Percentiles rank a stretch among this genome's conserved stretches.
Conservation (phyloP, 1,140 invertebrate species). For the Trypoxylus dichotomus region DNA sequence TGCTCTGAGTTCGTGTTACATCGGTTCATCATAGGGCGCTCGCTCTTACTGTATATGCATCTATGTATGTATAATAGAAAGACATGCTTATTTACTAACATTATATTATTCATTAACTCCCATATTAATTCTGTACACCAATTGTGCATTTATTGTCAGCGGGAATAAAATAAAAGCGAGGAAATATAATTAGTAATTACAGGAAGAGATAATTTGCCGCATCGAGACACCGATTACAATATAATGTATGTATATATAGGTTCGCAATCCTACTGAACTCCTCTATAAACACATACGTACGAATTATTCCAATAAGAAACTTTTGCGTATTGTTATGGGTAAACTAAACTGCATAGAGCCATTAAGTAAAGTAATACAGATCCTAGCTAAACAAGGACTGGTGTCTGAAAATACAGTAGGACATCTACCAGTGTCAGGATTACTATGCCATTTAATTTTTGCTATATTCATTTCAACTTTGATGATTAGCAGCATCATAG, state of each 20-base stretch:
- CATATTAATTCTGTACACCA: too few species aligned
- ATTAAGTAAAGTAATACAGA: neutral
- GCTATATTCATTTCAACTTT: neutral
- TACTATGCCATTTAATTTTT: neutral
- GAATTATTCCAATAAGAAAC: neutral
- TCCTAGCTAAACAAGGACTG: neutral
- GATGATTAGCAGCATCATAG: neutral
- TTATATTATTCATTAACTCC: too few species aligned
- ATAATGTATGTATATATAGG: neutral
- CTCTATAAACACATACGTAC: neutral
- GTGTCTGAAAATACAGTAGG: neutral
- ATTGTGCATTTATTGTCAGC: too few species aligned
- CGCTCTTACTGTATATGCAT: too few species aligned
- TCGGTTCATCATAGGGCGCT: too few species aligned
- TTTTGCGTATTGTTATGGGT: neutral
- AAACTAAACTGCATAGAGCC: neutral
- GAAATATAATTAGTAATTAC: too few species aligned
- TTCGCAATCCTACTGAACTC: neutral
- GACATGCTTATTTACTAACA: too few species aligned
- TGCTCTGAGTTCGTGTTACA: too few species aligned
- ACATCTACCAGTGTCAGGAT: neutral
- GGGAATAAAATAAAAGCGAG: too few species aligned
- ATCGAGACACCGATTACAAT: neutral
- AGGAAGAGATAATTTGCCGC: too few species aligned
- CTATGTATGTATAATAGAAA: too few species aligned